phyloP scores from a whole-genome alignment of 2,113 vertebrate species.

The Callaeas wilsoni region DNA sequence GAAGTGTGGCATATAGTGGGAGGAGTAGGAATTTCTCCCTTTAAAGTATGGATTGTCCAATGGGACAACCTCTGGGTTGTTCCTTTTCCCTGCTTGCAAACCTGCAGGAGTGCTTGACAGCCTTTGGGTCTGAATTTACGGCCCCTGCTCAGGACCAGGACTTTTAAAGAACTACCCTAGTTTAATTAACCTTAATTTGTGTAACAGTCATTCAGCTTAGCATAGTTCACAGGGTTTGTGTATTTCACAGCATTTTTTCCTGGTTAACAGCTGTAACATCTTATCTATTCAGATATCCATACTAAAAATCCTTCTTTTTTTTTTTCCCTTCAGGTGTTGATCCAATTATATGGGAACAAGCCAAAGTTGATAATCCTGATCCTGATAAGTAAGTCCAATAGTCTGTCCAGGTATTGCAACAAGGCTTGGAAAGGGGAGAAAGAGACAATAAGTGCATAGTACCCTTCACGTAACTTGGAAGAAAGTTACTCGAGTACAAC shows the following conservation, averaged over 20 bases:
- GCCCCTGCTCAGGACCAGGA: not conserved
- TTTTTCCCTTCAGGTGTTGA: conserved; percentile 86
- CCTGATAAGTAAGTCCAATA: conserved; percentile 86
- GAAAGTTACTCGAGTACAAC: not conserved
- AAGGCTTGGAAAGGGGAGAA: not conserved
- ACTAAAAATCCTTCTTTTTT: not conserved
- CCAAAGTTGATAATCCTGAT: conserved; percentile 97
- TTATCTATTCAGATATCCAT: not conserved
- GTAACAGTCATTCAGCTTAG: not conserved
- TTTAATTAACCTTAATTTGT: not conserved
- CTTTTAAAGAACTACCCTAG: not conserved
- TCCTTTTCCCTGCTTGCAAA: not conserved
- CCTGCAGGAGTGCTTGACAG: not conserved
- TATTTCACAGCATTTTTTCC: not conserved
- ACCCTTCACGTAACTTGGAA: not conserved
- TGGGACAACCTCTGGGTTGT: not conserved
- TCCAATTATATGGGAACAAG: conserved; percentile 98
- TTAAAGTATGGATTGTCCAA: not conserved
- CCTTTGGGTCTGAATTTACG: not conserved
- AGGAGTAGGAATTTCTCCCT: not conserved
- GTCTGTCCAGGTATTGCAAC: not conserved
- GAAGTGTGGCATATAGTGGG: not conserved
- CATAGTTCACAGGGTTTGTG: not conserved
- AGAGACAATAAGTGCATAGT: not conserved
- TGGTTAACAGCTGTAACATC: not conserved